Conservation (phyloP, 2,888 invertebrate genomes). For the Chrysotoxum bicinctum region DNA sequence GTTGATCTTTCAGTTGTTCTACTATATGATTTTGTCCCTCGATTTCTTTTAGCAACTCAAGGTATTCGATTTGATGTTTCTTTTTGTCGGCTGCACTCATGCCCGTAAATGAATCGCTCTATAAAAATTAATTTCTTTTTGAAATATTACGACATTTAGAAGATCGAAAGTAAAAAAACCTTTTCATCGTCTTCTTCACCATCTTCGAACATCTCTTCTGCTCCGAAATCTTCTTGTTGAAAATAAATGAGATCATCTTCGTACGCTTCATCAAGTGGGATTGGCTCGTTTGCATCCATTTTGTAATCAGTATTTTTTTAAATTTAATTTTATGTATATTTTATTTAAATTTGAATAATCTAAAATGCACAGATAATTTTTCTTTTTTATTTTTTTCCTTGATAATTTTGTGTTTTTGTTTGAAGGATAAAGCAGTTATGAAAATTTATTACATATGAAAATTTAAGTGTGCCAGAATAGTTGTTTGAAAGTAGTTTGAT, state of each 20-base stretch:
- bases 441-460: no score
- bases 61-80: conserved; percentile 75
- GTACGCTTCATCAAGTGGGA: neutral
- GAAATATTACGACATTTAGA: neutral
- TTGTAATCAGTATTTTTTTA: neutral
- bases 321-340: no score
- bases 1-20: conserved; percentile 77
- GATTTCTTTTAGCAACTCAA: conserved; percentile 77
- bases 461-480: no score
- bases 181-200: conserved; percentile 36
- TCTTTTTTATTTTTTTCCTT: no score
- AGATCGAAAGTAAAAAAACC: conserved; percentile 8
- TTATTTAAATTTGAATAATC: no score
- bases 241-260: neutral
- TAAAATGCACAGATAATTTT: no score
- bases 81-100: conserved; percentile 58
- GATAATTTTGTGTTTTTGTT: no score
- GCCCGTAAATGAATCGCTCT: conserved; percentile 61
- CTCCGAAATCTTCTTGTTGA: neutral
- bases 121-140: neutral
- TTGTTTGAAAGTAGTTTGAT: no score
- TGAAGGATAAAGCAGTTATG: no score
- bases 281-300: neutral
- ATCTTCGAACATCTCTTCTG: neutral
- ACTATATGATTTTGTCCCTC: conserved; percentile 78